These are phyloP conservation scores for Engraulis encrasicolus DNA, from an alignment of 2,113 vertebrate genomes.

Conservation along the genomic window DNA sequence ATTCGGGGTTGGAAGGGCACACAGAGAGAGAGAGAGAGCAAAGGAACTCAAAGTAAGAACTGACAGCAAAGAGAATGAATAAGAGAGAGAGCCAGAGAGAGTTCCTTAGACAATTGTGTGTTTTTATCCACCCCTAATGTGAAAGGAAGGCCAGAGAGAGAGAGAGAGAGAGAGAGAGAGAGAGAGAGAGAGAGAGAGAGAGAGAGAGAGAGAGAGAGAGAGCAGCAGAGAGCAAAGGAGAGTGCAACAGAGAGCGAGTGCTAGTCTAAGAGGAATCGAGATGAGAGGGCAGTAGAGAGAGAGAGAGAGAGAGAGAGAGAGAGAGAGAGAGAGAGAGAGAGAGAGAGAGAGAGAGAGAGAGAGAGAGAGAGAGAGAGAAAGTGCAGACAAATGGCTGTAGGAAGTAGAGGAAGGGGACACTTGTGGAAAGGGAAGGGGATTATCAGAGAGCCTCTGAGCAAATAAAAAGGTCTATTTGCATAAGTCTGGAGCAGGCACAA, in stretches of 20 bases:
- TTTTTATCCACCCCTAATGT: not conserved
- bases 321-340: conserved; percentile 33
- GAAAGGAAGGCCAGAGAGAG: too few relatives aligned
- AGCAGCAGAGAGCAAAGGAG: conserved; percentile 24
- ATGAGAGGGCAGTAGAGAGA: conserved; percentile 23
- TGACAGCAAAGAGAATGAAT: conserved; percentile 32
- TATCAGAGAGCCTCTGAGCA: conserved; percentile 68
- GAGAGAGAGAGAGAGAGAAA: not conserved
- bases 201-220: not conserved
- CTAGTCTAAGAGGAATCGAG: conserved; percentile 45
- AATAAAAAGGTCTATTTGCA: conserved; percentile 75
- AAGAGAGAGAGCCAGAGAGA: conserved; percentile 34
- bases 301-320: conserved; percentile 36
- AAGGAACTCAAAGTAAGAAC: conserved; percentile 3
- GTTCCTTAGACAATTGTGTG: conserved; percentile 2
- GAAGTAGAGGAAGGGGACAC: conserved; percentile 42
- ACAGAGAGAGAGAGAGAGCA: not conserved
- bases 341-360: conserved; percentile 37
- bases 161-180: not conserved
- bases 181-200: conserved; percentile 7
- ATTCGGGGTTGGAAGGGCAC: not conserved
- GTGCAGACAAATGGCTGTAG: not conserved
- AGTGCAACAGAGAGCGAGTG: conserved; percentile 33
- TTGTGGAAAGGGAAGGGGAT: conserved; percentile 51
- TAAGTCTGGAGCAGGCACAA: conserved; percentile 75